A percentile compares a stretch with the other conserved stretches of the same genome.
Conservation (phyloP, 1,140 invertebrate genomes). For the Saccostrea glomerata region DNA sequence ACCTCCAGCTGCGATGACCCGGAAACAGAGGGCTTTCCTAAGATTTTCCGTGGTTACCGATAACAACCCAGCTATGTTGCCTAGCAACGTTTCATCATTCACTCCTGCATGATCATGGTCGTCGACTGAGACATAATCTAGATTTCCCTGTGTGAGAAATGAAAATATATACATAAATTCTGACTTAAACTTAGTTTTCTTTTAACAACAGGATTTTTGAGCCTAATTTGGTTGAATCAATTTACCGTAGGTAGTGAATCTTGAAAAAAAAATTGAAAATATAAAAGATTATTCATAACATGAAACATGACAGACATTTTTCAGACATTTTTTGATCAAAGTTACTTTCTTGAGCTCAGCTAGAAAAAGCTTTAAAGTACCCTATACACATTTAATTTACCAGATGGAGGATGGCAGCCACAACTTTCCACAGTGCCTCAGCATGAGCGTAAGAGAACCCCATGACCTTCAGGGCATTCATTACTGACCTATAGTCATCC, state of each 20-base stretch:
- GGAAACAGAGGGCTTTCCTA: slow-evolving; percentile 87
- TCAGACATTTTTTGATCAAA: too few species aligned
- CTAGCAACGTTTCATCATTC: slow-evolving; percentile 82
- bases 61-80: slow-evolving; percentile 85
- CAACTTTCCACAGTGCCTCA: slow-evolving; percentile 93
- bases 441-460: slow-evolving; percentile 89
- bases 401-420: slow-evolving; percentile 93
- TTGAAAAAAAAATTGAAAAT: too few species aligned
- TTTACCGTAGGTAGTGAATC: too few species aligned
- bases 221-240: too few species aligned
- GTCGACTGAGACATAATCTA: slow-evolving; percentile 83
- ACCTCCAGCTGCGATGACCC: slow-evolving; percentile 95
- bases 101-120: slow-evolving; percentile 85
- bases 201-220: neutral
- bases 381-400: slow-evolving; percentile 80
- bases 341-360: neutral
- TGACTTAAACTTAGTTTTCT: neutral
- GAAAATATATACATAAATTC: neutral
- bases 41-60: slow-evolving; percentile 87
- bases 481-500: slow-evolving; percentile 88
- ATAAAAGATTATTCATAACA: too few species aligned
- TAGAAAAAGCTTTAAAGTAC: neutral
- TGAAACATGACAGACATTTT: too few species aligned
- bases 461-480: slow-evolving; percentile 90
- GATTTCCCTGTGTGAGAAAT: slow-evolving; percentile 84